phyloP scores from a whole-genome alignment of 2,888 invertebrate species.

The Electrophaes corylata region DNA sequence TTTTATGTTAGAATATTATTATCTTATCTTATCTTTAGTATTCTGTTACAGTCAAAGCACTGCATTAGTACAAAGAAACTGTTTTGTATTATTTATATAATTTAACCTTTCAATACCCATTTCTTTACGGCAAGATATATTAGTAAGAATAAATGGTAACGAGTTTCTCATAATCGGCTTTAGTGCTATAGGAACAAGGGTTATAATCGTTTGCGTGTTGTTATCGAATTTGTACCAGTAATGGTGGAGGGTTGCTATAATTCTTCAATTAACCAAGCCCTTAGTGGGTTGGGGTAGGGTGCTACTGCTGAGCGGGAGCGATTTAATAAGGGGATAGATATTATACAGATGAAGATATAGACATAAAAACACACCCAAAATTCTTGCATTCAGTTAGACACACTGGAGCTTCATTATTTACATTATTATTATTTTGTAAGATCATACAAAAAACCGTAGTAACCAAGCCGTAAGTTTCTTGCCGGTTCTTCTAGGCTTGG shows the following conservation, averaged over 20 bases:
- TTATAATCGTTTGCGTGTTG: constrained; percentile 41
- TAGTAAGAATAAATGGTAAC: constrained; percentile 4
- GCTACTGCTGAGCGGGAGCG: constrained; percentile 27
- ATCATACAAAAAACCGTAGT: too few relatives aligned
- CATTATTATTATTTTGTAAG: too few relatives aligned
- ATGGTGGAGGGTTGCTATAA: constrained; percentile 64
- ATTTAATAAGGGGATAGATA: neutral
- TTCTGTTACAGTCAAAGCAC: too few relatives aligned
- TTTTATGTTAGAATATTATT: too few relatives aligned
- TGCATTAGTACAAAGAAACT: too few relatives aligned
- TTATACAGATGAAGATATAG: too few relatives aligned
- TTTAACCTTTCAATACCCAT: constrained; percentile 21
- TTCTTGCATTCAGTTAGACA: too few relatives aligned
- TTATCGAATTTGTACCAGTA: constrained; percentile 52
- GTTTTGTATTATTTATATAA: constrained; percentile 3
- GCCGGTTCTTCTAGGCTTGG: too few relatives aligned
- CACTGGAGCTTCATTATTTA: too few relatives aligned
- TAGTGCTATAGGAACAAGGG: constrained; percentile 36
- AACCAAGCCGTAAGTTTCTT: too few relatives aligned
- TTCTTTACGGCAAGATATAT: constrained; percentile 1
- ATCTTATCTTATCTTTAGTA: too few relatives aligned
- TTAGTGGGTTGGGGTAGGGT: constrained; percentile 38
- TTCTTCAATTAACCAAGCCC: constrained; percentile 68
- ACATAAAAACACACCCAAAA: neutral
- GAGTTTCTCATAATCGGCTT: constrained; percentile 5